Percentiles rank a stretch among this genome's conserved stretches.
Evolutionary conservation across 2,797 vertebrate species (phyloP).

Genomic region (Phataginus tetradactyla): DNA sequence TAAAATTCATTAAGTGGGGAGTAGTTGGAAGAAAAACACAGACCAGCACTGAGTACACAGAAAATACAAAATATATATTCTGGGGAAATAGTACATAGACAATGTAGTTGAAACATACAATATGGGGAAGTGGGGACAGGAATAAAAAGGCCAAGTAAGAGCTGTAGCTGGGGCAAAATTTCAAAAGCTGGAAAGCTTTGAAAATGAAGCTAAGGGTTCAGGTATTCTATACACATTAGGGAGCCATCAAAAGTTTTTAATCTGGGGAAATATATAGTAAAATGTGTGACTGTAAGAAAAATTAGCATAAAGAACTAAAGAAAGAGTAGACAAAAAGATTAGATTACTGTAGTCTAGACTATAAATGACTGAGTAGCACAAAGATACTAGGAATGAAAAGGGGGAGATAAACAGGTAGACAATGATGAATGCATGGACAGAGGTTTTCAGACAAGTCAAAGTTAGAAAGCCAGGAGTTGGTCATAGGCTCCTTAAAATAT

Average conservation of each 20-base stretch:
- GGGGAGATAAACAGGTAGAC: background rate
- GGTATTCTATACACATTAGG: background rate
- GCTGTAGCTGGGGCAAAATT: background rate
- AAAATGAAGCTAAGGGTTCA: background rate
- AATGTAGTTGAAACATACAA: background rate
- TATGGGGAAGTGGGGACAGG: background rate
- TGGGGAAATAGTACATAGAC: background rate
- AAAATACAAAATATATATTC: background rate
- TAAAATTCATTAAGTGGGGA: background rate
- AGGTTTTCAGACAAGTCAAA: conserved; percentile 20
- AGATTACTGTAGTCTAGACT: background rate
- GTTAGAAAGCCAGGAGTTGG: background rate
- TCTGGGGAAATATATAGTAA: conserved; percentile 33
- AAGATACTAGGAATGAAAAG: conserved; percentile 1
- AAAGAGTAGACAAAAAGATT: background rate
- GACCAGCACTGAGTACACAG: background rate
- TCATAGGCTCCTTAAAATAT: background rate
- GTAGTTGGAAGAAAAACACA: background rate
- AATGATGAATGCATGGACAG: background rate
- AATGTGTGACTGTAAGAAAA: conserved; percentile 12
- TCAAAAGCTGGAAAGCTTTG: background rate
- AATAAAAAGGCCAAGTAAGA: background rate
- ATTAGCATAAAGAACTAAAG: background rate
- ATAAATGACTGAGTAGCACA: background rate
- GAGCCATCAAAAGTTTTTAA: conserved; percentile 14